Evolutionary conservation across 2,113 vertebrate species (phyloP), one percentile per base, ranked within the genome.

Genomic region (Actinemys pallida): DNA sequence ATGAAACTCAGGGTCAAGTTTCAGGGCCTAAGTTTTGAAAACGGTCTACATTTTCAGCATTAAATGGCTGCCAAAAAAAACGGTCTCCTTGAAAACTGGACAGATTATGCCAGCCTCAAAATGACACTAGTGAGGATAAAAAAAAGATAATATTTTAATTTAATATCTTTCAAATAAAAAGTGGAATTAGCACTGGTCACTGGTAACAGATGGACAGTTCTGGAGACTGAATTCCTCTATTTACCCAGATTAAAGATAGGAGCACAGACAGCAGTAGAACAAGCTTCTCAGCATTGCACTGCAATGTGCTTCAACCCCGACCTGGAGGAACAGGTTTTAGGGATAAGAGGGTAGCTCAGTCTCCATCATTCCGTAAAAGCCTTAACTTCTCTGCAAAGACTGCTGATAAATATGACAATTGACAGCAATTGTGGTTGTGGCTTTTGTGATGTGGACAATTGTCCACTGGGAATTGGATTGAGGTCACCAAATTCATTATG

Each of bases 401-500:
- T 39, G 20, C 78, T 39, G 4, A 1, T 6, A 29, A 79, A 53
- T 4, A 59, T 54, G 84, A 84, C 62, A 89, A 54, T 2, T 78
- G 82, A 69, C 86, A 84, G 22, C 5, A 93, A 65, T 45, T 88
- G 72, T 0, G 0, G 89, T 2, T 42, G 53, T 81, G 95, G 93
- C 49, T 95, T 90, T 80, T 90, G 75, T 88, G 91, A 35, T 47
- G 49, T 88, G 93, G 45, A 80, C 50, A 62, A 35, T n/a, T 85
- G 56, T 11, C 39, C 45, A 78, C 24, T 47, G 72, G 84, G 20
- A 84, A 82, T 0, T 5, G 59, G 16, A 94, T 54, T 47, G 54
- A 88, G 80, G 31, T 57, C 2, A 6, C 65, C 27, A 85, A 91
- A 88, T 87, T 88, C 75, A 78, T 93, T 9, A 2, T 1, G 0